phyloP scores from a whole-genome alignment of 2,888 invertebrate species.

The Hoplodrina blanda region DNA sequence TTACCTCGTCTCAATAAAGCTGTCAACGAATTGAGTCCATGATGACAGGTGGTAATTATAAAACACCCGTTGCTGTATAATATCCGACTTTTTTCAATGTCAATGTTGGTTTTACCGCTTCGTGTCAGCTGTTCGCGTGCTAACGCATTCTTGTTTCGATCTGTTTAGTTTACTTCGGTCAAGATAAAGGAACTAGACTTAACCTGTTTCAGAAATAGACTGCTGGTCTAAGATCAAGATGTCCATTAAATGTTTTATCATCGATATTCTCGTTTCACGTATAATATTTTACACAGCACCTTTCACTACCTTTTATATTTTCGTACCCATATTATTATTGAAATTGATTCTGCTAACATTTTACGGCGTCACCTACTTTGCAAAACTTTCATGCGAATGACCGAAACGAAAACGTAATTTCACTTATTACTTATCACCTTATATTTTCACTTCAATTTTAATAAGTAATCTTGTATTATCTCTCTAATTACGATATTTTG shows the following conservation, averaged over 20 bases:
- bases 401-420: slow-evolving; percentile 61
- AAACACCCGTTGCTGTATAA: slow-evolving; percentile 72
- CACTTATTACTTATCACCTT: slow-evolving; percentile 62
- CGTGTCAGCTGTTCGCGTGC: slow-evolving; percentile 53
- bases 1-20: slow-evolving; percentile 71
- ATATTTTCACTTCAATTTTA: slow-evolving; percentile 55
- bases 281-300: slow-evolving; percentile 33
- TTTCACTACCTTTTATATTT: slow-evolving; percentile 53
- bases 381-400: slow-evolving; percentile 47
- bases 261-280: slow-evolving; percentile 23
- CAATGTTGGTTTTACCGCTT: slow-evolving; percentile 70
- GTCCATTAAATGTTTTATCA: slow-evolving; percentile 23
- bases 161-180: slow-evolving; percentile 36
- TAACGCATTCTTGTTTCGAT: slow-evolving; percentile 48
- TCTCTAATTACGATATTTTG: slow-evolving; percentile 61
- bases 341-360: slow-evolving; percentile 50
- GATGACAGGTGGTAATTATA: slow-evolving; percentile 81
- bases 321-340: slow-evolving; percentile 35
- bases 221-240: slow-evolving; percentile 21
- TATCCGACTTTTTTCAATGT: slow-evolving; percentile 75
- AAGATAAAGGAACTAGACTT: slow-evolving; percentile 29
- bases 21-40: slow-evolving; percentile 74
- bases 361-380: slow-evolving; percentile 46
- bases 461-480: slow-evolving; percentile 60
- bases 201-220: slow-evolving; percentile 34